phyloP scores from a whole-genome alignment of 2,113 vertebrate genomes.

The Engystomops pustulosus region DNA sequence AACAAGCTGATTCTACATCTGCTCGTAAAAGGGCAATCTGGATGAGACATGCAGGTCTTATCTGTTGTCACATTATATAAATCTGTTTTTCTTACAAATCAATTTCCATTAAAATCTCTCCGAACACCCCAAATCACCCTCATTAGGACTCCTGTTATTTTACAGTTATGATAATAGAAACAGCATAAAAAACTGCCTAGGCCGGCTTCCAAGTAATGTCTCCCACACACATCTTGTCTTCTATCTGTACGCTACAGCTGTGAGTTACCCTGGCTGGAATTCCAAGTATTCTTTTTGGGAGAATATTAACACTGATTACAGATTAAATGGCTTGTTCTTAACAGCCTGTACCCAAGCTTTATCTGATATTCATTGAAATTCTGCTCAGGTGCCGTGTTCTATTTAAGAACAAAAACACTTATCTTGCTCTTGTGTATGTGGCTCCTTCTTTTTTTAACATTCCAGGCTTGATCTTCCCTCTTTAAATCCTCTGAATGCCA shows the following conservation, averaged over 20 bases:
- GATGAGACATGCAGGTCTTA: constrained; percentile 32
- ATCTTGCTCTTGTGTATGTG: constrained; percentile 71
- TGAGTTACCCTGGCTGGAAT: constrained; percentile 46
- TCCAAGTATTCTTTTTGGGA: constrained; percentile 43
- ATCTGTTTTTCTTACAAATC: constrained; percentile 34
- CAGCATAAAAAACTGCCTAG: constrained; percentile 28
- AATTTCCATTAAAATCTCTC: constrained; percentile 48
- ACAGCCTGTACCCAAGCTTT: constrained; percentile 65
- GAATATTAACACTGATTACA: constrained; percentile 63
- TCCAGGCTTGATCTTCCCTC: constrained; percentile 61
- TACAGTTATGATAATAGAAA: constrained; percentile 47
- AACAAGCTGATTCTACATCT: constrained; percentile 29
- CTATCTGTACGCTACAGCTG: constrained; percentile 55
- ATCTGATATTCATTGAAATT: constrained; percentile 64
- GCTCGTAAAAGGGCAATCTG: constrained; percentile 33
- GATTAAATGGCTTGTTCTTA: constrained; percentile 70
- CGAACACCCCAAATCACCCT: constrained; percentile 22
- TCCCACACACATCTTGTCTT: constrained; percentile 40
- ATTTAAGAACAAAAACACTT: constrained; percentile 73
- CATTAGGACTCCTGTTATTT: constrained; percentile 37
- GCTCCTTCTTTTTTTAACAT: constrained; percentile 56
- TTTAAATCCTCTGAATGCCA: constrained; percentile 55
- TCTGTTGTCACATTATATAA: constrained; percentile 41
- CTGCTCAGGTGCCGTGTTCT: constrained; percentile 68
- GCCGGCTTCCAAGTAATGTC: constrained; percentile 35